phyloP scores from a whole-genome alignment of 2,797 vertebrate species.

The Cheirogaleus major region DNA sequence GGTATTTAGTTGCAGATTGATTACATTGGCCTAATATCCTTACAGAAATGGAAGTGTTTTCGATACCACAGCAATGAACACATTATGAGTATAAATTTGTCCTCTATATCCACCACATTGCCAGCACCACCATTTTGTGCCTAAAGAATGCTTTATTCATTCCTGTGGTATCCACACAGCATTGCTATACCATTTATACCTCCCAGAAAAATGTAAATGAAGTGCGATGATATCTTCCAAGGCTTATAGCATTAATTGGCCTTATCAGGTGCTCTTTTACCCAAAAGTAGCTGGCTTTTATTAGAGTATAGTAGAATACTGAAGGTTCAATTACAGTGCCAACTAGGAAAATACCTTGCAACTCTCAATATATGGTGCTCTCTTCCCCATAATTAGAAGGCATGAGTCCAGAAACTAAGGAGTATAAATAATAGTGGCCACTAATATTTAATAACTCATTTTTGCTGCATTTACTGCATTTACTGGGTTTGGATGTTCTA shows the following conservation, averaged over 20 bases:
- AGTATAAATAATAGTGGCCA: background rate
- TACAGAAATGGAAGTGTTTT: background rate
- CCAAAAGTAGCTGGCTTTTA: background rate
- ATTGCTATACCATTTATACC: background rate
- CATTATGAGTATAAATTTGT: background rate
- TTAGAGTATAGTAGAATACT: background rate
- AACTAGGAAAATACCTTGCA: background rate
- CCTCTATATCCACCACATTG: background rate
- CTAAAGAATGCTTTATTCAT: background rate
- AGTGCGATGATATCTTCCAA: background rate
- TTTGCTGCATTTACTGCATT: background rate
- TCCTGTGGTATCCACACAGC: background rate
- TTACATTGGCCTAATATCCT: background rate
- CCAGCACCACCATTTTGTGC: background rate
- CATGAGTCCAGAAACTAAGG: background rate
- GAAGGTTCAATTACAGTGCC: background rate
- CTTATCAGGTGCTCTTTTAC: background rate
- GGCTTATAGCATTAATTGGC: background rate
- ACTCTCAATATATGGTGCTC: background rate
- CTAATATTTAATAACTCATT: background rate
- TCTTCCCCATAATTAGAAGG: conserved; percentile 33
- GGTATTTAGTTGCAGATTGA: background rate
- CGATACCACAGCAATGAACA: background rate
- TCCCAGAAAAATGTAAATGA: background rate
- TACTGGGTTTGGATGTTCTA: background rate